Evolutionary conservation across 2,888 invertebrate species (phyloP), one percentile per base, ranked within the genome.

Genomic region (Anthophora plumipes): DNA sequence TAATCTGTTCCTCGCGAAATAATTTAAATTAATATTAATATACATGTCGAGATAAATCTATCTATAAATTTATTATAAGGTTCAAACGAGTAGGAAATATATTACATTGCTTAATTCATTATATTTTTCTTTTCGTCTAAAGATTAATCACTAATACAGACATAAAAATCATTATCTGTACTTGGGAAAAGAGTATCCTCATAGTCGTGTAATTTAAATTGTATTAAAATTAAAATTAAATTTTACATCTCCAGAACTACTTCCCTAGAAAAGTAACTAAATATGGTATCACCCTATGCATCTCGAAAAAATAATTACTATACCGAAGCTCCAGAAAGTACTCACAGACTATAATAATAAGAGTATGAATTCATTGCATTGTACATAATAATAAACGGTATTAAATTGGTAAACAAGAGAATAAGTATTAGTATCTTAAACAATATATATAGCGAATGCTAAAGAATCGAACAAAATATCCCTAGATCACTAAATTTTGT

Each of bases 381-480:
- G 31, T 60, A 52, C 12, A 70, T 41, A 57, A 11, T 61, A 67
- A 41, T 55, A 43, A 66, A 50, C 7, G n/a, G 46, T 22, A 55
- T 20, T 61, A 14, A 78, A 61, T 2, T 4, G 25, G 43, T 46
- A 37, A 57, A 12, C 8, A 70, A n/a, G 9, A 64, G 12, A 69
- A 14, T 78, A 59, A 63, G 41, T n/a, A 77, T 61, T 63, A 43
- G 22, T 22, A 9, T 7, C 7, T 41, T 20, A n/a, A 74, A 60
- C 6, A 12, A 31, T 43, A 31, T 55, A 37, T 50, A 37, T 50
- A 57, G 1, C 20, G 17, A n/a, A 48, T 60, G 59, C 25, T 59
- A 54, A 71, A 79, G 79, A 79, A 79, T 79, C 79, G 79, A 71
- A 79, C 64, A 57, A 69, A 64, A 37, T 60, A 78, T 79, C 64